A percentile compares a stretch with the other conserved stretches of the same genome.
Evolutionary conservation across 1,140 invertebrate genomes (phyloP).

Genomic region (Chironomus tepperi): DNA sequence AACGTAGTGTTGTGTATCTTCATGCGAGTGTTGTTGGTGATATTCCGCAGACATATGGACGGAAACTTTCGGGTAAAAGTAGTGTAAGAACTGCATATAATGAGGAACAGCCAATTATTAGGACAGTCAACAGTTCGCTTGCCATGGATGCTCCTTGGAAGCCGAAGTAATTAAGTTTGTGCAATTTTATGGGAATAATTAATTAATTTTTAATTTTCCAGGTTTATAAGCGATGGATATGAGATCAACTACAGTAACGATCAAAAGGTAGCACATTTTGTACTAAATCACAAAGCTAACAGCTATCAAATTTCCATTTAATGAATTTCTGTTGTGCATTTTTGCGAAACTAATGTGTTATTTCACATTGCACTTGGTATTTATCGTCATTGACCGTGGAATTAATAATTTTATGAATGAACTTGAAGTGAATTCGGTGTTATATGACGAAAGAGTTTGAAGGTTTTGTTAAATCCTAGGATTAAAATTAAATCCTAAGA

Average conservation of each 20-base stretch:
- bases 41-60: conserved; percentile 36
- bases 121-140: conserved; percentile 70
- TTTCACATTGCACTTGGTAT: too few relatives aligned
- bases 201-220: background rate
- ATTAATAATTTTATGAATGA: too few relatives aligned
- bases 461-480: too few relatives aligned
- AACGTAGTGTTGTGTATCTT: conserved; percentile 68
- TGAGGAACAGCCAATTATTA: conserved; percentile 53
- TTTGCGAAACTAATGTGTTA: too few relatives aligned
- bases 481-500: too few relatives aligned
- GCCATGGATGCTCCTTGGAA: conserved; percentile 76
- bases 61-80: conserved; percentile 59
- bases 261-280: conserved; percentile 33
- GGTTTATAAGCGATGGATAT: conserved; percentile 52
- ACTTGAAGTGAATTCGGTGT: too few relatives aligned
- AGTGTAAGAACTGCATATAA: conserved; percentile 41
- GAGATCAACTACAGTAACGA: conserved; percentile 73
- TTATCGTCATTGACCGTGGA: too few relatives aligned
- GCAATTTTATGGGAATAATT: background rate
- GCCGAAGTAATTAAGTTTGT: conserved; percentile 46
- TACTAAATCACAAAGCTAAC: too few relatives aligned
- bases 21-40: conserved; percentile 60
- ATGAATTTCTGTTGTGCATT: too few relatives aligned
- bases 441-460: too few relatives aligned
- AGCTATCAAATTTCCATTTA: too few relatives aligned